Conservation (phyloP, 2,797 vertebrate species). For the Paguma larvata region DNA sequence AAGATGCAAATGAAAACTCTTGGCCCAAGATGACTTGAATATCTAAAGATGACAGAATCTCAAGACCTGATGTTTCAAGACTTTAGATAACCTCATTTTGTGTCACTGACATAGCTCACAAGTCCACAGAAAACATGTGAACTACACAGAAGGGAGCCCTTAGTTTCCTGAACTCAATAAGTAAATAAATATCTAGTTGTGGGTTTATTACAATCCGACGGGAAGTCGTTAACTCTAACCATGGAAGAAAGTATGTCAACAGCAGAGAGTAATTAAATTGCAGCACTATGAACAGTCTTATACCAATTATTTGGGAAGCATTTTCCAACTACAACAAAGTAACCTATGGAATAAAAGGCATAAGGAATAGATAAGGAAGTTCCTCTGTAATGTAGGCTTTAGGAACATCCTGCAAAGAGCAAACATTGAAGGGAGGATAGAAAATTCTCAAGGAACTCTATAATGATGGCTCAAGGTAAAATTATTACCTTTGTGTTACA, state of each 20-base stretch:
- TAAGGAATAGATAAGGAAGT: neutral
- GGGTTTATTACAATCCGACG: neutral
- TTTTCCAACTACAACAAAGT: neutral
- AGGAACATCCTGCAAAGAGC: neutral
- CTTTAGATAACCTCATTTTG: neutral
- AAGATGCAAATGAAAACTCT: neutral
- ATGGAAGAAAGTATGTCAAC: neutral
- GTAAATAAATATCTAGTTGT: neutral
- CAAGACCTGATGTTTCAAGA: neutral
- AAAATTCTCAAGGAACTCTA: neutral
- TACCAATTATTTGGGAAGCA: neutral
- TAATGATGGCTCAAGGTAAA: neutral
- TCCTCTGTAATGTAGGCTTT: neutral
- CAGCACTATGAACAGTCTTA: neutral
- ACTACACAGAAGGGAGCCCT: neutral
- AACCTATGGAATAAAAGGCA: neutral
- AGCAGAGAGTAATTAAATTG: conserved; percentile 18
- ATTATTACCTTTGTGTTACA: neutral
- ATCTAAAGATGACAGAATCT: neutral
- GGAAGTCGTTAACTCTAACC: neutral
- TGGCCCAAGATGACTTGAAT: neutral
- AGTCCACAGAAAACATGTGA: neutral
- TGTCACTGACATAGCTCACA: neutral
- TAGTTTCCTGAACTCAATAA: conserved; percentile 1
- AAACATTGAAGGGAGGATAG: neutral